Percentiles rank a stretch among this genome's conserved stretches.
phyloP scores from a whole-genome alignment of 2,113 vertebrate species.

The Chlorodrepanis virens region DNA sequence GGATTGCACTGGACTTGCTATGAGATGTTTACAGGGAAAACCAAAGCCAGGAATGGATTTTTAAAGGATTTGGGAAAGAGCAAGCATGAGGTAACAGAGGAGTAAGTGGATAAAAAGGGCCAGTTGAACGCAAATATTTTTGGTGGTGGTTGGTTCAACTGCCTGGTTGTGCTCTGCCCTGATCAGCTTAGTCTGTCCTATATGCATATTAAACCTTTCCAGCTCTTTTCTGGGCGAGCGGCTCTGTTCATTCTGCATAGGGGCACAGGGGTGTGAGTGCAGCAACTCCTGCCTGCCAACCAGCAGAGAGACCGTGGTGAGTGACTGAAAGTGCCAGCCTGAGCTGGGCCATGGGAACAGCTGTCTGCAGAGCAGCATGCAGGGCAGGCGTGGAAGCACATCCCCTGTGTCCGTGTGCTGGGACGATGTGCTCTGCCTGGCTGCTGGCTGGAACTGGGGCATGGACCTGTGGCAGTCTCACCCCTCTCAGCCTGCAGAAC shows the following conservation, averaged over 20 bases:
- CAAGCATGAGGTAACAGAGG: background rate
- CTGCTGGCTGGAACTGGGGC: accelerated
- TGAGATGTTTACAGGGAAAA: background rate
- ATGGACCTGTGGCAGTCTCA: background rate
- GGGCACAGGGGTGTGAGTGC: too few relatives aligned
- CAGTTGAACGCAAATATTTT: background rate
- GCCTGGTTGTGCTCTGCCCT: accelerated
- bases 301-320: accelerated
- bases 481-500: background rate
- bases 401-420: accelerated
- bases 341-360: background rate
- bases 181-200: background rate
- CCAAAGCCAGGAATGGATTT: background rate
- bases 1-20: background rate
- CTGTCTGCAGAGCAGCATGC: background rate
- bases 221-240: background rate
- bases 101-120: background rate
- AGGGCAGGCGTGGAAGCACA: accelerated
- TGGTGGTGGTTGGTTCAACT: background rate
- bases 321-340: background rate
- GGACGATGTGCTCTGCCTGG: background rate
- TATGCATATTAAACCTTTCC: background rate
- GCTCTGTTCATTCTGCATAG: background rate
- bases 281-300: background rate
- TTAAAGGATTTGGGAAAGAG: background rate